phyloP scores from a whole-genome alignment of 2,797 vertebrate species.

The Salarias fasciatus region DNA sequence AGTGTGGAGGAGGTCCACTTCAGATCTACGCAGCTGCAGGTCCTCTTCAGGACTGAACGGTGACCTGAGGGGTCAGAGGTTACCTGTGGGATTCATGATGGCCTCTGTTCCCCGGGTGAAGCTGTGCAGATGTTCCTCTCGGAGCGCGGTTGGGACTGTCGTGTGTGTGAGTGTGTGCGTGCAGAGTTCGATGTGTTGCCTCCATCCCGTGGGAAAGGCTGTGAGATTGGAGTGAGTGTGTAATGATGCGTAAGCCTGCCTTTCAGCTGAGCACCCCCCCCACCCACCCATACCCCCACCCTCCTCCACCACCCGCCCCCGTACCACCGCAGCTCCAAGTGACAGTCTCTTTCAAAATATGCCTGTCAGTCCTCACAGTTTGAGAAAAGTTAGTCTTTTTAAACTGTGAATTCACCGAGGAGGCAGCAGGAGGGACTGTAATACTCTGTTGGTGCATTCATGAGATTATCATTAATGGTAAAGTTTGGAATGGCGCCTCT shows the following conservation, averaged over 20 bases:
- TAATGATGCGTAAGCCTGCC: constrained; percentile 65
- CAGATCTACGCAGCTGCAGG: constrained; percentile 13
- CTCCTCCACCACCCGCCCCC: too few species aligned
- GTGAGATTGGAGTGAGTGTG: constrained; percentile 55
- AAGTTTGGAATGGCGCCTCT: too few species aligned
- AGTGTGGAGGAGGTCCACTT: constrained; percentile 14
- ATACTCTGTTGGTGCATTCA: too few species aligned
- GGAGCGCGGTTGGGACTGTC: constrained; percentile 17
- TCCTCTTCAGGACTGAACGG: constrained; percentile 19
- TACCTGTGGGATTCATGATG: constrained; percentile 14
- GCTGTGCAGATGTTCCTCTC: constrained; percentile 51
- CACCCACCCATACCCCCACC: too few species aligned
- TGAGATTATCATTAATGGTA: too few species aligned
- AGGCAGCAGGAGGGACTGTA: too few species aligned
- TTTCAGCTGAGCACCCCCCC: constrained; percentile 65
- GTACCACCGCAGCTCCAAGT: neutral
- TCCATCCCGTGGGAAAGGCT: constrained; percentile 72
- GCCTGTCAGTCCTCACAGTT: neutral
- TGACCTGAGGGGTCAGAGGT: constrained; percentile 55
- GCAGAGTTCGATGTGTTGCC: constrained; percentile 21
- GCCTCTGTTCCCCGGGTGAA: constrained; percentile 35
- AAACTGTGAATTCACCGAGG: too few species aligned
- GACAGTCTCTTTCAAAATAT: constrained; percentile 14
- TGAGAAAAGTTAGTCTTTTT: neutral
- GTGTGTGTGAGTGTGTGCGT: constrained; percentile 4